These are phyloP conservation scores for Coronaproctus castanopsis DNA, from an alignment of 2,888 invertebrate species.

Conservation along the genomic window DNA sequence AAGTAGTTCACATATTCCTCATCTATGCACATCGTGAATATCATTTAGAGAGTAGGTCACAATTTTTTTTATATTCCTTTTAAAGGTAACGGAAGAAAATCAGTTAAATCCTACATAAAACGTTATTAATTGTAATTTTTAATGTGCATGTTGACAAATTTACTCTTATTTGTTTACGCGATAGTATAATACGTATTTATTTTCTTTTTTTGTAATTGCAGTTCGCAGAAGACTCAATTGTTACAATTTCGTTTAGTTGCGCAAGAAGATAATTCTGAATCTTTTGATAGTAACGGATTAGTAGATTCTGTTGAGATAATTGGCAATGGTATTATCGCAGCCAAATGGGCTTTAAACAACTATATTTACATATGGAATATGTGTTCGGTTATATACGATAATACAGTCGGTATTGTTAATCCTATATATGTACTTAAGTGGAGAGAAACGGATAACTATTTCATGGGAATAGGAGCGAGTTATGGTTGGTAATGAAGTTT, in stretches of 20 bases:
- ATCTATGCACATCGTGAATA: too few relatives aligned
- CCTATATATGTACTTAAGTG: conserved; percentile 20
- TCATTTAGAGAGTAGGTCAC: too few relatives aligned
- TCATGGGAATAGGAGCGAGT: conserved; percentile 22
- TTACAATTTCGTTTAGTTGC: background rate
- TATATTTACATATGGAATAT: conserved; percentile 22
- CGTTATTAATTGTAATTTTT: too few relatives aligned
- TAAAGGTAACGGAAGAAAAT: too few relatives aligned
- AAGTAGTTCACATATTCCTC: too few relatives aligned
- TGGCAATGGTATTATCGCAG: conserved; percentile 18
- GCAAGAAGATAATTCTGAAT: conserved; percentile 8
- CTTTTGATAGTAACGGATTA: conserved; percentile 7
- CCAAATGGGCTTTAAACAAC: conserved; percentile 22
- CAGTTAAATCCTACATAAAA: too few relatives aligned
- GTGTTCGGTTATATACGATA: background rate
- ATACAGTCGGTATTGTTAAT: conserved; percentile 7
- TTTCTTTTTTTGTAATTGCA: too few relatives aligned
- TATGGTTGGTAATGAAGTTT: conserved; percentile 17
- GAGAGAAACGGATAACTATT: conserved; percentile 24
- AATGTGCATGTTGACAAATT: too few relatives aligned
- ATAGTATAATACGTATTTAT: too few relatives aligned
- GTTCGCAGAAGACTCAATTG: background rate
- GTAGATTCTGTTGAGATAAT: conserved; percentile 22
- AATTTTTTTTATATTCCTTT: too few relatives aligned
- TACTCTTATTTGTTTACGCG: too few relatives aligned